A percentile compares a stretch with the other conserved stretches of the same genome.
Evolutionary conservation across 2,888 invertebrate species (phyloP).

Genomic region (Dryomyza anilis): DNA sequence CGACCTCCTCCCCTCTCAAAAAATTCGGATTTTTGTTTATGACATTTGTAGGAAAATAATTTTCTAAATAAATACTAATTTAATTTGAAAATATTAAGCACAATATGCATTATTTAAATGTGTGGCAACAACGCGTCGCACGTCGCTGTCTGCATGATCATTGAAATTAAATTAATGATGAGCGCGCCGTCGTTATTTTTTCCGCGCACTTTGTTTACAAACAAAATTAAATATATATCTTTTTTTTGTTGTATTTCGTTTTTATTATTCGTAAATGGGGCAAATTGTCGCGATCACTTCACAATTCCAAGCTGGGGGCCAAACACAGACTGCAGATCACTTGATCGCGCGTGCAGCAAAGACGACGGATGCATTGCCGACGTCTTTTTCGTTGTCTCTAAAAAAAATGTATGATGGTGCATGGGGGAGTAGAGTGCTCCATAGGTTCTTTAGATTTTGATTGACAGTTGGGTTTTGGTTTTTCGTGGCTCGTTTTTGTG

Average conservation of each 20-base stretch:
- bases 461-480: conserved; percentile 2
- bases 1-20: no score
- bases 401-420: background rate
- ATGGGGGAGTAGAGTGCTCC: background rate
- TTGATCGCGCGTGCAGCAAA: no score
- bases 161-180: conserved; percentile 1
- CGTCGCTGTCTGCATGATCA: background rate
- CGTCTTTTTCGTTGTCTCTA: background rate
- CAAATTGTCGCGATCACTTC: conserved; percentile 15
- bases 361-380: no score
- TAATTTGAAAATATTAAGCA: conserved; percentile 7
- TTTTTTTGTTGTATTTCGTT: background rate
- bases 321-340: no score
- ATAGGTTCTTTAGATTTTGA: background rate
- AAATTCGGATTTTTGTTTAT: background rate
- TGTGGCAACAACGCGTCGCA: background rate
- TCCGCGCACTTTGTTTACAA: conserved; percentile 20
- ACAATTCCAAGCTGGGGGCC: conserved; percentile 16
- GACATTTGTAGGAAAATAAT: background rate
- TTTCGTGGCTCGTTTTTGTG: background rate
- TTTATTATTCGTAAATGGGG: conserved; percentile 5
- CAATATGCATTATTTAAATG: conserved; percentile 7
- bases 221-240: background rate
- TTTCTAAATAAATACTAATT: conserved; percentile 6
- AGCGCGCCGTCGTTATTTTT: conserved; percentile 7